A percentile compares a stretch with the other conserved stretches of the same genome.
Conservation (phyloP, 2,888 invertebrate species). For the Pyralis farinalis region DNA sequence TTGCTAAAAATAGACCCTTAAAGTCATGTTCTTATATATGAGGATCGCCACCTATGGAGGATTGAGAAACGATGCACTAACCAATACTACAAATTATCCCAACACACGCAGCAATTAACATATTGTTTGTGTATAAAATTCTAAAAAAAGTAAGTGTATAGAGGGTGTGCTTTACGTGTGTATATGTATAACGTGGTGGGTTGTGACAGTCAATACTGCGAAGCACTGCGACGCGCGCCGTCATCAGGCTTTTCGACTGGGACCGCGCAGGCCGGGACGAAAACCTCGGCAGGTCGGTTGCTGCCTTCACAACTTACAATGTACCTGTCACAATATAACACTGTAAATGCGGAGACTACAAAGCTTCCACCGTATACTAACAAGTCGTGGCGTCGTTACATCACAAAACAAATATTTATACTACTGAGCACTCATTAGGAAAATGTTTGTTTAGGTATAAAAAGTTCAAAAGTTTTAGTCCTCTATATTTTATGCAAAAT, state of each 20-base stretch:
- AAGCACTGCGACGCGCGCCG: constrained; percentile 46
- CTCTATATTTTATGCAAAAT: too few relatives aligned
- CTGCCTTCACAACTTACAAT: constrained; percentile 19
- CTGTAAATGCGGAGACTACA: constrained; percentile 3
- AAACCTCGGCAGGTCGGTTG: constrained; percentile 92
- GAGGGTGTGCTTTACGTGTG: constrained; percentile 13
- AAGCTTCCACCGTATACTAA: background rate
- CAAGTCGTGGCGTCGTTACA: background rate
- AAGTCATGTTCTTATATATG: too few relatives aligned
- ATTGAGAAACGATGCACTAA: too few relatives aligned
- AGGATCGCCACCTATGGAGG: too few relatives aligned
- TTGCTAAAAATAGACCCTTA: too few relatives aligned
- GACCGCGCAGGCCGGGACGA: constrained; percentile 96
- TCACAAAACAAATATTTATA: background rate
- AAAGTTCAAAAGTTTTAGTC: too few relatives aligned
- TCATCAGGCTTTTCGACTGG: constrained; percentile 92
- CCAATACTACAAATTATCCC: background rate
- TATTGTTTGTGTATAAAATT: background rate
- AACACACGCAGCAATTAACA: background rate
- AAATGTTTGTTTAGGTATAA: too few relatives aligned
- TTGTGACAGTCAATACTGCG: constrained; percentile 71
- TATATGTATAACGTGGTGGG: constrained; percentile 56
- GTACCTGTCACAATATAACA: too few relatives aligned
- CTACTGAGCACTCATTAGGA: too few relatives aligned
- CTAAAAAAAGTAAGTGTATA: background rate